These are phyloP conservation scores for Taurulus bubalis DNA, from an alignment of 2,113 vertebrate genomes.

Conservation along the genomic window DNA sequence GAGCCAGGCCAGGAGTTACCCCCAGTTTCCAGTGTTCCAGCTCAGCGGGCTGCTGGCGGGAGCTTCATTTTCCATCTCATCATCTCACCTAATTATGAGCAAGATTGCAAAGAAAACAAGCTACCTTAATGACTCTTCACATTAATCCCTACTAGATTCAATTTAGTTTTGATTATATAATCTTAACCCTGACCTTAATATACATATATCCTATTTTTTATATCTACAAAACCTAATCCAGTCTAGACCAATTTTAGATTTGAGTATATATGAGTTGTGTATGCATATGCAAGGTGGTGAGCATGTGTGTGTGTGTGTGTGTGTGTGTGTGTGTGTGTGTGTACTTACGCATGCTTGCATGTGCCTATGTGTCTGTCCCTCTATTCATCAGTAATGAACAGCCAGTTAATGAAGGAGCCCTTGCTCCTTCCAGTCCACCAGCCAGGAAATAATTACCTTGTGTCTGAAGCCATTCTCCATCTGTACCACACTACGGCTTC, in stretches of 20 bases:
- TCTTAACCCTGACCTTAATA: constrained; percentile 18
- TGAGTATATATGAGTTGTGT: background rate
- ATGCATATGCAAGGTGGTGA: constrained; percentile 28
- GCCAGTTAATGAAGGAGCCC: constrained; percentile 75
- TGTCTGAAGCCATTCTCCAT: constrained; percentile 77
- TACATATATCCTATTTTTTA: background rate
- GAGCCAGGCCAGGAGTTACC: background rate
- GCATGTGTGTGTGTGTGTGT: constrained; percentile 40
- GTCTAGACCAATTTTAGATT: constrained; percentile 18
- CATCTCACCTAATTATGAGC: background rate
- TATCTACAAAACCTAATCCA: constrained; percentile 32
- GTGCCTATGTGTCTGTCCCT: constrained; percentile 41
- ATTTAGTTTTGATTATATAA: constrained; percentile 25
- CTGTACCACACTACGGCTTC: constrained; percentile 65
- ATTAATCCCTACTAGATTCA: background rate
- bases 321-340: constrained; percentile 13
- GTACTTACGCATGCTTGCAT: constrained; percentile 3
- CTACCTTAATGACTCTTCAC: no score
- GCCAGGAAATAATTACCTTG: constrained; percentile 78
- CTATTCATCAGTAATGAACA: constrained; percentile 78
- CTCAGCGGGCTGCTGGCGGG: background rate
- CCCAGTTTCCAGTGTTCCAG: background rate
- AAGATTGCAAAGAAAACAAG: background rate
- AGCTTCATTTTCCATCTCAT: background rate
- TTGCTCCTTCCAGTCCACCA: constrained; percentile 74